Evolutionary conservation across 2,113 vertebrate genomes (phyloP).

Genomic region (Sceloporus tristichus): DNA sequence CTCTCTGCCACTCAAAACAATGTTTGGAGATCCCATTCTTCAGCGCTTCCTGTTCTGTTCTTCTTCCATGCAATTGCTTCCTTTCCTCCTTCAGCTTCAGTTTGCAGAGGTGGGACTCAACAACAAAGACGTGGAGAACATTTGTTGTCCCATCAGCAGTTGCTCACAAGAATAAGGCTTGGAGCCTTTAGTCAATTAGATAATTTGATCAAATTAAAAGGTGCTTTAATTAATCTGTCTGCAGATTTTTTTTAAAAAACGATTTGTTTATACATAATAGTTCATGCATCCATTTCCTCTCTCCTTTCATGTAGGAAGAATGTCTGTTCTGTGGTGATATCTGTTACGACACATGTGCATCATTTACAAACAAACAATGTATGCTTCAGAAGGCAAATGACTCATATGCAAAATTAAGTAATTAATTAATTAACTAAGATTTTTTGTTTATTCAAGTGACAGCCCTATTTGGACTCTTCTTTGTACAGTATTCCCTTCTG

Average conservation of each 20-base stretch:
- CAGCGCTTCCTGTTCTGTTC: neutral
- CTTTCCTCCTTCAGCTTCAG: neutral
- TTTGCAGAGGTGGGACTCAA: neutral
- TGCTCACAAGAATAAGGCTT: neutral
- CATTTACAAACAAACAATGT: neutral
- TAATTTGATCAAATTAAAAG: neutral
- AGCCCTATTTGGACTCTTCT: neutral
- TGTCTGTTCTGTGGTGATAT: neutral
- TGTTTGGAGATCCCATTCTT: neutral
- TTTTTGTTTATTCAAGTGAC: neutral
- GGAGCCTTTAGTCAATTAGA: neutral
- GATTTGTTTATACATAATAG: neutral
- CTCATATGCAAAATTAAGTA: neutral
- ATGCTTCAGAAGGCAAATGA: neutral
- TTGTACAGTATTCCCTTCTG: neutral
- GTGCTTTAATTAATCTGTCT: neutral
- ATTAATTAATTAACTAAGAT: neutral
- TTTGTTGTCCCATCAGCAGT: neutral
- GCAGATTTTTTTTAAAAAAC: neutral
- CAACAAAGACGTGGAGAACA: neutral
- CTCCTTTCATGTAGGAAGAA: neutral
- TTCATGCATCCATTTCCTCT: neutral
- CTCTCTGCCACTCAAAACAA: neutral
- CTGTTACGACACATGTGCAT: neutral
- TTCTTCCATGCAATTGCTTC: neutral